Evolutionary conservation across 30 jellyfish, hydroid and myxozoan genomes (phyloP).

Genomic region (Chrysaora quinquecirrha): DNA sequence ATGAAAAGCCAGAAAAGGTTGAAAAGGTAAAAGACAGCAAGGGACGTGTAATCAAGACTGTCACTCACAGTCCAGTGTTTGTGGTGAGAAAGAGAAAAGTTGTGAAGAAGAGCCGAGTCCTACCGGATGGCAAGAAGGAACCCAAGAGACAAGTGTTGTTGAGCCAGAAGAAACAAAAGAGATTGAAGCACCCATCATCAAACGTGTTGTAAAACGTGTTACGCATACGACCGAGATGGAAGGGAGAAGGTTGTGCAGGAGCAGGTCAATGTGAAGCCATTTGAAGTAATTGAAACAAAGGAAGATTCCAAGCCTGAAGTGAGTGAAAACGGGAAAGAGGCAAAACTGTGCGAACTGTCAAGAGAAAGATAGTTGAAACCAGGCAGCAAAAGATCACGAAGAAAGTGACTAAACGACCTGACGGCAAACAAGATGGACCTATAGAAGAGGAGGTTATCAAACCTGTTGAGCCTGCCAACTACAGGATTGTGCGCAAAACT

Average conservation of each 20-base stretch:
- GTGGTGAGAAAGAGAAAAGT: background rate
- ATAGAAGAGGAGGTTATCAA: background rate
- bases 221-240: background rate
- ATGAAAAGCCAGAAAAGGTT: background rate
- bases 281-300: background rate
- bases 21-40: background rate
- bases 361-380: background rate
- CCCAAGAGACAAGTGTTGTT: background rate
- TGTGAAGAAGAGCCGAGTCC: background rate
- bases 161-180: background rate
- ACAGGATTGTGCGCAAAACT: background rate
- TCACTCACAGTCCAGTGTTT: background rate
- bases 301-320: constrained; percentile 17
- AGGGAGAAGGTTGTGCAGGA: background rate
- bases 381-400: background rate
- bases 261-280: background rate
- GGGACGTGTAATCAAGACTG: background rate
- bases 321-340: constrained; percentile 50
- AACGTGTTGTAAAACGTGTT: background rate
- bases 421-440: background rate
- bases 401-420: background rate
- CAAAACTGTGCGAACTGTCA: constrained; percentile 18
- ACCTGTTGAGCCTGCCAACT: constrained; percentile 1
- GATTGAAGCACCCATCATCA: background rate
- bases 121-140: background rate